Evolutionary conservation across 2,888 invertebrate species (phyloP).

Genomic region (Coelopa pilipes): DNA sequence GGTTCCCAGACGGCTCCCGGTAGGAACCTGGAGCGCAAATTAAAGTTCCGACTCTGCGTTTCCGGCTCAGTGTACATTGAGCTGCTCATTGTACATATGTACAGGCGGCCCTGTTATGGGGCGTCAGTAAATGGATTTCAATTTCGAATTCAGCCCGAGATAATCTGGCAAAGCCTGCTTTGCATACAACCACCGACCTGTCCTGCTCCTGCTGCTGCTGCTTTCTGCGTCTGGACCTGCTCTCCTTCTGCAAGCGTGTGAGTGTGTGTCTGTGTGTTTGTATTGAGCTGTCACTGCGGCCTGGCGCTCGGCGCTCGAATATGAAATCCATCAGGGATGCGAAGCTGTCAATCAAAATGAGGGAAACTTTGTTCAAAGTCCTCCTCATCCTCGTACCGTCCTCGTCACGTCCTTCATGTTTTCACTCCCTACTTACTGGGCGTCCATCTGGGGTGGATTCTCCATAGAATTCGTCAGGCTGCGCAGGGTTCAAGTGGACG

Average conservation of each 20-base stretch:
- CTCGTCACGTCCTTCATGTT: no score
- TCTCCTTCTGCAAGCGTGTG: conserved; percentile 3
- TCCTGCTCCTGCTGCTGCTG: background rate
- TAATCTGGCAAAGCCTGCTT: conserved; percentile 19
- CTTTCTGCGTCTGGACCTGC: background rate
- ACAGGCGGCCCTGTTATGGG: background rate
- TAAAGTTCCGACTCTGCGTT: no score
- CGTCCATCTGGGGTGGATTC: background rate
- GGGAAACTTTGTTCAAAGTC: conserved; percentile 55
- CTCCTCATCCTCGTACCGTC: background rate
- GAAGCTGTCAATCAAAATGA: conserved; percentile 66
- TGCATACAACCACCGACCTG: conserved; percentile 2
- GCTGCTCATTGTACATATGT: background rate
- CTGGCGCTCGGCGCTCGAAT: conserved; percentile 51
- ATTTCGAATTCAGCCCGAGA: conserved; percentile 28
- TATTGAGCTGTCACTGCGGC: conserved; percentile 29
- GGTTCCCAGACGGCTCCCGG: no score
- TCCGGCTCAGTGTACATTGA: background rate
- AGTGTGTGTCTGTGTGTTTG: conserved; percentile 16
- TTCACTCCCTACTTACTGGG: background rate
- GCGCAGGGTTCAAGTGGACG: no score
- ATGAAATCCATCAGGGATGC: conserved; percentile 66
- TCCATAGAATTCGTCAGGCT: no score
- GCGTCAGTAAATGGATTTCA: conserved; percentile 19
- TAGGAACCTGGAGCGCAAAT: no score